These are phyloP conservation scores for Hirtodrosophila histrioides DNA, from an alignment of 2,888 invertebrate genomes.

Conservation along the genomic window DNA sequence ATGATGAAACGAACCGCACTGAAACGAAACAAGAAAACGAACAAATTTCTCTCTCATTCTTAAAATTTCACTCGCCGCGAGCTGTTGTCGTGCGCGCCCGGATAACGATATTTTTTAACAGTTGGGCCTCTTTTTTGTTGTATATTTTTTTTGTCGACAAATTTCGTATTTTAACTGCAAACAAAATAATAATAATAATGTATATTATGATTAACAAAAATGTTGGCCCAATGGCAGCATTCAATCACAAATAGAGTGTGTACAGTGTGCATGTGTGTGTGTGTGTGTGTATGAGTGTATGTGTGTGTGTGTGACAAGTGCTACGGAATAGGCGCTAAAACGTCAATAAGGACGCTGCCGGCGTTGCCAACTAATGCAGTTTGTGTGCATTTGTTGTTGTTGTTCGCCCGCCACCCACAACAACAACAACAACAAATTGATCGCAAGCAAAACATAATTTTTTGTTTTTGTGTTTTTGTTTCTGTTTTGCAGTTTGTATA, in stretches of 20 bases:
- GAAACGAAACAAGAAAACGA: constrained; percentile 60
- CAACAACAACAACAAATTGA: constrained; percentile 40
- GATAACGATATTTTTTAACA: constrained; percentile 61
- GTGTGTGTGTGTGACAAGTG: constrained; percentile 35
- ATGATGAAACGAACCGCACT: constrained; percentile 47
- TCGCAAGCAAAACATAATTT: constrained; percentile 27
- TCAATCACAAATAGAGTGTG: constrained; percentile 1
- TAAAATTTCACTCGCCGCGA: constrained; percentile 63
- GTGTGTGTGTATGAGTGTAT: constrained; percentile 7
- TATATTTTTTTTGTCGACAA: constrained; percentile 44
- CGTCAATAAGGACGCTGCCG: constrained; percentile 47
- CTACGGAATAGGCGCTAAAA: constrained; percentile 50
- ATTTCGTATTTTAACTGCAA: constrained; percentile 28
- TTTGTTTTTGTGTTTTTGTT: constrained; percentile 50
- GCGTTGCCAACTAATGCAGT: constrained; percentile 15
- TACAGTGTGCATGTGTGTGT: constrained; percentile 3
- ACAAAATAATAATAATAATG: not conserved
- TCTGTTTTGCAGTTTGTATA: constrained; percentile 41
- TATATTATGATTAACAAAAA: constrained; percentile 11
- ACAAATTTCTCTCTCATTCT: constrained; percentile 59
- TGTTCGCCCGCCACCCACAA: constrained; percentile 25
- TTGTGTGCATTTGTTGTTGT: constrained; percentile 32
- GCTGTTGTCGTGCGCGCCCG: constrained; percentile 67
- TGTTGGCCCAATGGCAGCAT: not conserved
- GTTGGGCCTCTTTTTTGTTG: constrained; percentile 48